Evolutionary conservation across 1,140 invertebrate species (phyloP).

Genomic region (Telenomus remus): DNA sequence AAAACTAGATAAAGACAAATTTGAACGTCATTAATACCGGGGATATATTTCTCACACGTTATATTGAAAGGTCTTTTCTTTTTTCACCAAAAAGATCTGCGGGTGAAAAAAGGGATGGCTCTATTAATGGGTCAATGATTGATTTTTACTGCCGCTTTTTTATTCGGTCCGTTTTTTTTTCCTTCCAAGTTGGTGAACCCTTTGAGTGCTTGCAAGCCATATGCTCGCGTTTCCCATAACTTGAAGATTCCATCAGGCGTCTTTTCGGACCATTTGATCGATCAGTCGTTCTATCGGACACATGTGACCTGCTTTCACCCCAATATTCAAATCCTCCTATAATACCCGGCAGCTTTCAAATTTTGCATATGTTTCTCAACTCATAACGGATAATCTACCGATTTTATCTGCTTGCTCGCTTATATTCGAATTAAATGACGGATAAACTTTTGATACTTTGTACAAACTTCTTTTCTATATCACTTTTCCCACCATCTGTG

Average conservation of each 20-base stretch:
- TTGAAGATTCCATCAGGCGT: constrained; percentile 1
- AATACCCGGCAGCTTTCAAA: background rate
- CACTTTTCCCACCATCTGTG: too few relatives aligned
- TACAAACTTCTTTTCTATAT: too few relatives aligned
- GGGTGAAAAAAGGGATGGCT: constrained; percentile 3
- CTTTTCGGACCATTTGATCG: constrained; percentile 23
- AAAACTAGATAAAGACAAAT: background rate
- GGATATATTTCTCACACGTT: too few relatives aligned
- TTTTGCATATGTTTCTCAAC: background rate
- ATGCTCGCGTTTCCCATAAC: constrained; percentile 40
- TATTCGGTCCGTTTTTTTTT: constrained; percentile 6
- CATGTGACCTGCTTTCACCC: constrained; percentile 10
- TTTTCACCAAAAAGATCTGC: too few relatives aligned
- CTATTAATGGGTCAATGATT: constrained; percentile 26
- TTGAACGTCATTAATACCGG: too few relatives aligned
- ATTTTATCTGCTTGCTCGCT: too few relatives aligned
- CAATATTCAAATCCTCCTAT: constrained; percentile 20
- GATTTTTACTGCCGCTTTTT: constrained; percentile 24
- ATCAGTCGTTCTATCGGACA: constrained; percentile 18
- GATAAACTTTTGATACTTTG: too few relatives aligned
- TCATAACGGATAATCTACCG: background rate
- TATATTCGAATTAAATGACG: too few relatives aligned
- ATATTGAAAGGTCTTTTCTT: too few relatives aligned
- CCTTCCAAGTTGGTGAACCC: constrained; percentile 11
- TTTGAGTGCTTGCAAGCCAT: constrained; percentile 18